Conservation (phyloP, 2,113 vertebrate species). For the Numida meleagris region DNA sequence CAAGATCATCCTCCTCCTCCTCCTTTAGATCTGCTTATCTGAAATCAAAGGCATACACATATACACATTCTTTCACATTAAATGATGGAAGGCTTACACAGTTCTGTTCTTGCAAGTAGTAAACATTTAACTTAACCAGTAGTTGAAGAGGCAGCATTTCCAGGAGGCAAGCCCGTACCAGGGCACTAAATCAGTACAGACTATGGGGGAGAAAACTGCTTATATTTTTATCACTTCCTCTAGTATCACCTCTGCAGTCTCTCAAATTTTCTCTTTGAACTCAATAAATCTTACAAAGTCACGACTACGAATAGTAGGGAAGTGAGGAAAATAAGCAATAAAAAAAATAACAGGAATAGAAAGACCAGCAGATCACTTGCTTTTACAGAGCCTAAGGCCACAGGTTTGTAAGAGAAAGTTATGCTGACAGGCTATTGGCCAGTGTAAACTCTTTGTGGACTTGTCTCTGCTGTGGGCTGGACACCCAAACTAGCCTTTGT, state of each 20-base stretch:
- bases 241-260: background rate
- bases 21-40: background rate
- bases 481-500: background rate
- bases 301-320: background rate
- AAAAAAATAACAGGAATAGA: background rate
- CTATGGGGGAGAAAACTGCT: background rate
- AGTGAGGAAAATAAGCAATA: background rate
- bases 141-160: conserved; percentile 26
- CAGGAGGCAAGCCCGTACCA: background rate
- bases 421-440: background rate
- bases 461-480: background rate
- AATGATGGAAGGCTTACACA: background rate
- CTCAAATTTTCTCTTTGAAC: conserved; percentile 1
- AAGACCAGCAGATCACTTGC: background rate
- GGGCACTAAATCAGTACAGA: background rate
- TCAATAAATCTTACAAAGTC: background rate
- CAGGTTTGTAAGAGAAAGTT: background rate
- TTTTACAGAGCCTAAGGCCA: background rate
- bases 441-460: background rate
- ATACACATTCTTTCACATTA: background rate
- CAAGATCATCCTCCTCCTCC: background rate
- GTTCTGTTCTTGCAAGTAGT: background rate
- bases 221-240: background rate
- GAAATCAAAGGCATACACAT: background rate
- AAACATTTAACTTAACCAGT: conserved; percentile 12